Evolutionary conservation across 2,113 vertebrate species (phyloP).

Genomic region (Chaetura pelagica): DNA sequence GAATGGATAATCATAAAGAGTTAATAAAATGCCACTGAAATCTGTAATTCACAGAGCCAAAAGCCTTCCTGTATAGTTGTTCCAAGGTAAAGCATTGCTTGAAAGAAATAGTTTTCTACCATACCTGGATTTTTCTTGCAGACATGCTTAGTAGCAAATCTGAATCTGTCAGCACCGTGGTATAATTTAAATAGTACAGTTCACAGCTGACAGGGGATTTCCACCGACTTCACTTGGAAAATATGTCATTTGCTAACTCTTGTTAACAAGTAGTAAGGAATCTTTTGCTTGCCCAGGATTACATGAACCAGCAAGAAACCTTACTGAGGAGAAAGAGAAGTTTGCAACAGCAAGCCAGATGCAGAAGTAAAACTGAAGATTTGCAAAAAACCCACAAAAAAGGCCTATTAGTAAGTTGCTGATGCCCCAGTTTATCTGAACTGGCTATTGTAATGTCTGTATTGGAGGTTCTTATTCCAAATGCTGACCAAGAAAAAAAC

Average conservation of each 20-base stretch:
- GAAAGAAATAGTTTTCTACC: constrained; percentile 40
- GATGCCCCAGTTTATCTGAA: not conserved
- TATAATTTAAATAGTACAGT: constrained; percentile 66
- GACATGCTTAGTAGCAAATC: constrained; percentile 54
- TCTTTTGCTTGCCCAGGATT: constrained; percentile 38
- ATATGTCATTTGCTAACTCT: constrained; percentile 62
- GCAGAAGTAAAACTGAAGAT: constrained; percentile 21
- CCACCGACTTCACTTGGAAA: constrained; percentile 60
- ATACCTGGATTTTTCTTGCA: constrained; percentile 47
- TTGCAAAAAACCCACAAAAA: not conserved
- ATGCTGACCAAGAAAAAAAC: not conserved
- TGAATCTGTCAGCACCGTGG: constrained; percentile 63
- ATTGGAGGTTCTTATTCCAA: not conserved
- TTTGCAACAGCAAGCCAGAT: not conserved
- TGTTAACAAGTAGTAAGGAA: constrained; percentile 53
- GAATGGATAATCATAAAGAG: not conserved
- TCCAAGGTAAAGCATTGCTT: constrained; percentile 44
- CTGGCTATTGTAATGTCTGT: not conserved
- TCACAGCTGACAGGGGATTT: constrained; percentile 70
- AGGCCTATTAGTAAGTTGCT: not conserved
- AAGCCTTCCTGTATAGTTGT: constrained; percentile 12
- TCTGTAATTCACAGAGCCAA: not conserved
- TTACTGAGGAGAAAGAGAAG: not conserved
- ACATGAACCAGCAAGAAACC: not conserved
- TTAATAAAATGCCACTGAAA: constrained; percentile 26